Evolutionary conservation across 2,797 vertebrate genomes (phyloP).

Genomic region (Eidolon dupreanum): DNA sequence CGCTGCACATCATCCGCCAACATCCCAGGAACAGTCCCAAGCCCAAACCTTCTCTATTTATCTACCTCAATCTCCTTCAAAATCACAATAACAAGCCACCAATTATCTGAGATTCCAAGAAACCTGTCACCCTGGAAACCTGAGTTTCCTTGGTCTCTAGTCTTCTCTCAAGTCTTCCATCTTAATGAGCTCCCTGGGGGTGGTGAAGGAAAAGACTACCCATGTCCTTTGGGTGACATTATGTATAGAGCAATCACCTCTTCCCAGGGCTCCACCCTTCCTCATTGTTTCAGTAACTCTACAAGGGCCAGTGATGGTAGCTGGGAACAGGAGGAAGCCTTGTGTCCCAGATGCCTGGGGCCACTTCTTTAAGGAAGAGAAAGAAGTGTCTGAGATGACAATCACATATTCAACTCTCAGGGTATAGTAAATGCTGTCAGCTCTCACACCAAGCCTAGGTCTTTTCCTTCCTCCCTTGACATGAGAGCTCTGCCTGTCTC

Average conservation of each 20-base stretch:
- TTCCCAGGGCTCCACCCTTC: background rate
- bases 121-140: conserved; percentile 11
- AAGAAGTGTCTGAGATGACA: background rate
- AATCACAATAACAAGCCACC: background rate
- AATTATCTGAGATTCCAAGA: conserved; percentile 28
- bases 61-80: background rate
- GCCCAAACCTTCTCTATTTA: background rate
- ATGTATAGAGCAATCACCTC: background rate
- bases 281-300: background rate
- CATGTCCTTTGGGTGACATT: background rate
- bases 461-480: background rate
- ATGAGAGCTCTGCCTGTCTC: background rate
- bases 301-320: background rate
- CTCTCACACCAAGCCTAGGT: background rate
- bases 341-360: background rate
- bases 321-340: background rate
- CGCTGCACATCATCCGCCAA: background rate
- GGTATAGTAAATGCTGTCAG: background rate
- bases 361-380: background rate
- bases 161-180: background rate
- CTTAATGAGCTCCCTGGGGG: conserved; percentile 59
- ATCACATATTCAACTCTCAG: background rate
- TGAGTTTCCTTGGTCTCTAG: background rate
- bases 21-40: background rate
- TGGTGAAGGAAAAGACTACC: background rate